Percentiles rank a stretch among this genome's conserved stretches.
phyloP scores from a whole-genome alignment of 2,797 vertebrate genomes.

The Falco concolor region DNA sequence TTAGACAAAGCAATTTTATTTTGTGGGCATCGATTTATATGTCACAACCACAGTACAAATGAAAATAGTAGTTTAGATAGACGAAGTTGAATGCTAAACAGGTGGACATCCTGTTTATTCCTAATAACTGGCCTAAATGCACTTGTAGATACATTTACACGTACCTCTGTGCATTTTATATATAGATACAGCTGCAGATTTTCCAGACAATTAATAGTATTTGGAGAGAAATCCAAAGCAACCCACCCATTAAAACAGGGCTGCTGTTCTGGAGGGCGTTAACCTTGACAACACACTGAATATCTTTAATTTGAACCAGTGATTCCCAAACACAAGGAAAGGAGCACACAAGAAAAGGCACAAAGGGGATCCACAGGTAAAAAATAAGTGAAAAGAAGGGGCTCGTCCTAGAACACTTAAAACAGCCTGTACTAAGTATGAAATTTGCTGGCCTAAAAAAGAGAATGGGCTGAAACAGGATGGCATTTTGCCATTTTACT shows the following conservation, averaged over 20 bases:
- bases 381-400: not conserved
- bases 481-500: not conserved
- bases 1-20: conserved; percentile 45
- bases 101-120: not conserved
- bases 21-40: conserved; percentile 25
- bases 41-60: not conserved
- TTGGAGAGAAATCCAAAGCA: not conserved
- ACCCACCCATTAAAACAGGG: not conserved
- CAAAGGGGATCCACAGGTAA: not conserved
- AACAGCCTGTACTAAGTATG: not conserved
- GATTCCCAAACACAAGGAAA: not conserved
- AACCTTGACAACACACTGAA: not conserved
- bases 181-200: fast-evolving
- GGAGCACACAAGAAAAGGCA: not conserved
- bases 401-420: not conserved
- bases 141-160: not conserved
- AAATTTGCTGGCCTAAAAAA: not conserved
- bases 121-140: not conserved
- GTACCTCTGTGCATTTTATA: not conserved
- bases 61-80: not conserved
- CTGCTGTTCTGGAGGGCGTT: not conserved
- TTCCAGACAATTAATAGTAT: not conserved
- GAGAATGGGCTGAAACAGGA: not conserved
- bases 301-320: not conserved
- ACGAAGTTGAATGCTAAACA: not conserved